Base-by-base conservation (phyloP, 2,113 vertebrate genomes). In the Theristicus caerulescens region DNA sequence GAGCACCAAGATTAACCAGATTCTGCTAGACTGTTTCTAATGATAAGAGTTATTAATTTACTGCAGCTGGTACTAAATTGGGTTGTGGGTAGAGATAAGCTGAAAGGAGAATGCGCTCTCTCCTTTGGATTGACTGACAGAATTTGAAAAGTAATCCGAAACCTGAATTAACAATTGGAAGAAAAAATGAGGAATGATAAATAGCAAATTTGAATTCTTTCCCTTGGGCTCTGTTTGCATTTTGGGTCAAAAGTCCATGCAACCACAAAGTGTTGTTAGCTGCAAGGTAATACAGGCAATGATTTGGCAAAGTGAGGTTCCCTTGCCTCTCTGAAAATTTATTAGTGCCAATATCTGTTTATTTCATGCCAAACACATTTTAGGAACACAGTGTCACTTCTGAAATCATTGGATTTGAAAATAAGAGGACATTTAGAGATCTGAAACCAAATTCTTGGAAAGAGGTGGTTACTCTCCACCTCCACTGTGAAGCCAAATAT, bases 401-500 rank as follows among this genome's bases (percentile, higher is more conserved):
- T 92, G 54, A 87, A 97, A 49, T 90, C 2, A 49, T 31, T 82
- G 42, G 67, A 61, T 92, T 87, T 83, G 79, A 94, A 92, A 94
- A 86, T 42, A 67, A 88, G 78, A 84, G 70, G 79, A 72, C 55
- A 16, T 76, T 72, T 52, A 76, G 67, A 79, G 79, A 76, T 88
- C 59, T 62, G 79, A 83, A 90, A 86, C 40, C 11, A 54, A 59
- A 21, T 96, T 93, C 86, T 93, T 96, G 94, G 95, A 96, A 96
- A 92, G 86, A 94, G 61, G 49, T 58, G 34, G 51, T 57, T 77
- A 31, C 52, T 72, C 69, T 82, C 57, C 54, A 42, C 66, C 69
- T 96, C 66, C 22, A 6, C 71, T 76, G 86, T 26, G 87, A 95
- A 82, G 64, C 82, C 90, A 96, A 82, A 57, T 88, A 91, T 94